Evolutionary conservation across 1,140 invertebrate species (phyloP).

Genomic region (Drosophila sulfurigaster): DNA sequence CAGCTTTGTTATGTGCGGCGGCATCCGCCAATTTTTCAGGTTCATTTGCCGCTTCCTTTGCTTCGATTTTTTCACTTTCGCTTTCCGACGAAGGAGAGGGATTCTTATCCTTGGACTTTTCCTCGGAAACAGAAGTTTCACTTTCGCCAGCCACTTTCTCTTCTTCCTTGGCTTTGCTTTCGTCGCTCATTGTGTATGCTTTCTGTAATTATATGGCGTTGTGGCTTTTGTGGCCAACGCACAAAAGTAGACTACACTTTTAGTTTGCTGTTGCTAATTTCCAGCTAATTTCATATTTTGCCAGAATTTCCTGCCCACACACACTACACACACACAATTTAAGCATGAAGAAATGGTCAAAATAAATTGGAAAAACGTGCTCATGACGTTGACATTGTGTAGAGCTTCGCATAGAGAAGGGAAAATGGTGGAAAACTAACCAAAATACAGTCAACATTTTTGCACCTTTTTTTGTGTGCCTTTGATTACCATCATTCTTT

Average conservation of each 20-base stretch:
- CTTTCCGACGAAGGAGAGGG: conserved; percentile 2
- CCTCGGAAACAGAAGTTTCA: conserved; percentile 21
- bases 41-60: conserved; percentile 2
- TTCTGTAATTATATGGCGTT: conserved; percentile 66
- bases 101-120: conserved; percentile 12
- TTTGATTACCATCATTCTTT: conserved; percentile 47
- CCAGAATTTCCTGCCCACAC: conserved; percentile 37
- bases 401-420: neutral
- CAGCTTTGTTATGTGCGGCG: neutral
- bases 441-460: conserved; percentile 39
- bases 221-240: conserved; percentile 19
- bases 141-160: conserved; percentile 5
- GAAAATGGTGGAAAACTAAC: conserved; percentile 16
- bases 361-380: conserved; percentile 80
- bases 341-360: conserved; percentile 40
- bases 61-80: conserved; percentile 24
- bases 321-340: conserved; percentile 52
- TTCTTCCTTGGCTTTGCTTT: conserved; percentile 29
- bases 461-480: conserved; percentile 44
- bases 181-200: conserved; percentile 55
- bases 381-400: conserved; percentile 76
- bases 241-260: conserved; percentile 72
- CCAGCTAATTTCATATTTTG: conserved; percentile 79
- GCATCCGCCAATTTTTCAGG: conserved; percentile 15
- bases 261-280: conserved; percentile 70